phyloP scores from a whole-genome alignment of 2,888 invertebrate genomes.

The Drosophila incognita region DNA sequence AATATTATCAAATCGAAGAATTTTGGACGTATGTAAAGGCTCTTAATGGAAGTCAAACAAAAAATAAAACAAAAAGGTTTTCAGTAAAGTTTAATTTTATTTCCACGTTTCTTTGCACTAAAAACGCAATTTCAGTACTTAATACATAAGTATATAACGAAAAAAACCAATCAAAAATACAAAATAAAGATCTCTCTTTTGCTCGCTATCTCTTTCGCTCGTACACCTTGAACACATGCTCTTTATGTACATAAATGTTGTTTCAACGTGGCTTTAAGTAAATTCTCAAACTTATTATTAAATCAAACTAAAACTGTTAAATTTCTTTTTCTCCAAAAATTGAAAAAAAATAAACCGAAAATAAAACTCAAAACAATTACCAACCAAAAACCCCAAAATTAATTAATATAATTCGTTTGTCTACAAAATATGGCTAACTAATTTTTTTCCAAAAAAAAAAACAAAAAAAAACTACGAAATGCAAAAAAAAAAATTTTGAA shows the following conservation, averaged over 20 bases:
- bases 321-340: constrained; percentile 72
- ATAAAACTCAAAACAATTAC: constrained; percentile 66
- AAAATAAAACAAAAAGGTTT: constrained; percentile 32
- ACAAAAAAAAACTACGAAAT: constrained; percentile 33
- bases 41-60: constrained; percentile 83
- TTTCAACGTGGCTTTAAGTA: constrained; percentile 71
- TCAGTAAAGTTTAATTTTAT: constrained; percentile 57
- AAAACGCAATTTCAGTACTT: constrained; percentile 46
- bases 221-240: constrained; percentile 74
- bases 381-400: constrained; percentile 48
- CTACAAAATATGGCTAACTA: constrained; percentile 37
- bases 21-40: constrained; percentile 84
- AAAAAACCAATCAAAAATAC: constrained; percentile 27
- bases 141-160: constrained; percentile 36
- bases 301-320: constrained; percentile 69
- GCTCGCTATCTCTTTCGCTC: constrained; percentile 50
- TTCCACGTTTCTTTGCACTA: constrained; percentile 70
- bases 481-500: constrained; percentile 55
- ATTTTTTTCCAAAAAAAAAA: constrained; percentile 40
- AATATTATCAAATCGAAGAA: constrained; percentile 14
- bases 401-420: constrained; percentile 53
- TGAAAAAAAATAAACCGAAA: constrained; percentile 38
- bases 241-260: constrained; percentile 79
- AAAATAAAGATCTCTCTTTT: constrained; percentile 45
- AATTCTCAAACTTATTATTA: constrained; percentile 48